phyloP scores from a whole-genome alignment of 2,888 invertebrate species.

The Thymelicus acteon region DNA sequence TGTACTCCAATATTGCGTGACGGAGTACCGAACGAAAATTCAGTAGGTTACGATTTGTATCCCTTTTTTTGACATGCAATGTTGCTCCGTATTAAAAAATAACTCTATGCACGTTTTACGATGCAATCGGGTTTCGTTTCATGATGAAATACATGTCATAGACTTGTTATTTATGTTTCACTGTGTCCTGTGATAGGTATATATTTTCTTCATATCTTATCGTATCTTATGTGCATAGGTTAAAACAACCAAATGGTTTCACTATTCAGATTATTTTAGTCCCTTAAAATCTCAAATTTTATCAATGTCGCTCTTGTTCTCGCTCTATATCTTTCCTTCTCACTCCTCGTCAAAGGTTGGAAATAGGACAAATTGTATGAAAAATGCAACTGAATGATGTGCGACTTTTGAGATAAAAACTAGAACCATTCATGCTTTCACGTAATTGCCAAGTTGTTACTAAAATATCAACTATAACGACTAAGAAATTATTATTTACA shows the following conservation, averaged over 20 bases:
- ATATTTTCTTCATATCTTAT: too few relatives aligned
- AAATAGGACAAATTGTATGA: neutral
- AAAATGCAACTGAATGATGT: constrained; percentile 1
- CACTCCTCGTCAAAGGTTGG: neutral
- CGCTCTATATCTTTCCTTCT: constrained; percentile 1
- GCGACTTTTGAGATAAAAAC: neutral
- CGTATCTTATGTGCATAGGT: neutral
- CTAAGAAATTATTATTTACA: too few relatives aligned
- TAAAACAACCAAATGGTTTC: neutral
- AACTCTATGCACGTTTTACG: constrained; percentile 7
- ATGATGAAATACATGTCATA: neutral
- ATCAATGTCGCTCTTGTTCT: neutral
- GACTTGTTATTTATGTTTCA: neutral
- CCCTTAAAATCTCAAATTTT: neutral
- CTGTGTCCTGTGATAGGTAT: neutral
- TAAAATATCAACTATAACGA: neutral
- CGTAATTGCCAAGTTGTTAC: neutral
- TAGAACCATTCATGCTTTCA: neutral
- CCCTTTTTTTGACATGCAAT: constrained; percentile 51
- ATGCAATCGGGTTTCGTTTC: neutral
- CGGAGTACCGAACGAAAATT: constrained; percentile 53
- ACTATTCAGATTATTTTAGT: neutral
- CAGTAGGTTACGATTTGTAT: constrained; percentile 52
- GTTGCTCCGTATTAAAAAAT: constrained; percentile 24
- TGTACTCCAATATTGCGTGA: constrained; percentile 70